These are phyloP conservation scores for Eretmochelys imbricata DNA, from an alignment of 2,113 vertebrate species.

Conservation along the genomic window DNA sequence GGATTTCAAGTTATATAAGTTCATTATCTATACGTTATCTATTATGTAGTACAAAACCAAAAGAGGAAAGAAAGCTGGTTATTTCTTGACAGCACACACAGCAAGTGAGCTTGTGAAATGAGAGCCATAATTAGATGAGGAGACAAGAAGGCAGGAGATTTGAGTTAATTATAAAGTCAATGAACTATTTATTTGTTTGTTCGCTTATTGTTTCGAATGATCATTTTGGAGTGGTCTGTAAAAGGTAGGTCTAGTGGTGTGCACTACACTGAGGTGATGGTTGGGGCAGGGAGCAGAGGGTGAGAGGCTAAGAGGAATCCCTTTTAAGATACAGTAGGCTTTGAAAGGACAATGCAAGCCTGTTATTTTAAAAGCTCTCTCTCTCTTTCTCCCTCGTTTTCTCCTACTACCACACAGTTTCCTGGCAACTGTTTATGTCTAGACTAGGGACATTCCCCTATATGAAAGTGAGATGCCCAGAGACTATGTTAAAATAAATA, in stretches of 20 bases:
- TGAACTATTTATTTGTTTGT: constrained; percentile 32
- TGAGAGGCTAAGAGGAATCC: constrained; percentile 23
- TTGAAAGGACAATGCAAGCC: constrained; percentile 71
- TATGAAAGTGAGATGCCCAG: constrained; percentile 56
- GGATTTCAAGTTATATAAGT: rapidly evolving
- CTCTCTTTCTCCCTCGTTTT: constrained; percentile 52
- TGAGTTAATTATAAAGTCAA: neutral
- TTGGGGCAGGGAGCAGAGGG: neutral
- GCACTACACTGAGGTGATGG: neutral
- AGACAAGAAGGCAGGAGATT: neutral
- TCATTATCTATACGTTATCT: neutral
- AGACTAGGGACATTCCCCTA: constrained; percentile 30
- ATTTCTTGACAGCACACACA: rapidly evolving
- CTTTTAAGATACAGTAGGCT: constrained; percentile 71
- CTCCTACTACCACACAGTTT: constrained; percentile 61
- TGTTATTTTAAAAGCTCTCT: constrained; percentile 65
- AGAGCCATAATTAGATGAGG: rapidly evolving
- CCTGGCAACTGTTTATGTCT: constrained; percentile 73
- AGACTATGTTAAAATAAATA: neutral
- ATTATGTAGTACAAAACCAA: neutral
- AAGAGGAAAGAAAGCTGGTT: rapidly evolving
- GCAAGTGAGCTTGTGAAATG: neutral
- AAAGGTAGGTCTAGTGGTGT: neutral
- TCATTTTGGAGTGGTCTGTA: neutral
- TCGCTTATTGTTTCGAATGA: constrained; percentile 49